Evolutionary conservation across 2,888 invertebrate genomes (phyloP).

Genomic region (Anorthoa munda): DNA sequence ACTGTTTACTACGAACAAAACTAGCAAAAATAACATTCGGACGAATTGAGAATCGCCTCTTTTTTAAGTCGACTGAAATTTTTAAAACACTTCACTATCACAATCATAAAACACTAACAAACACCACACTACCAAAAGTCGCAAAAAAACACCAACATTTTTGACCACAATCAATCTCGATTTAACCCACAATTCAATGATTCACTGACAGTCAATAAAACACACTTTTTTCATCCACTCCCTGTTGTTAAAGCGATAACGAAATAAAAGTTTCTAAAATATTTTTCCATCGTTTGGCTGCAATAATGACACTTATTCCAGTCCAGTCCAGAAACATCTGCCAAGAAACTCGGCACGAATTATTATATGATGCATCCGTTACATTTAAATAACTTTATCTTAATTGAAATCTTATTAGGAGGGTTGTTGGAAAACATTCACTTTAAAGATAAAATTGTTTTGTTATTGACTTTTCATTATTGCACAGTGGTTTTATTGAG

Average conservation of each 20-base stretch:
- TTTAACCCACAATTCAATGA: slow-evolving; percentile 35
- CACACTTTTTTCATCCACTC: slow-evolving; percentile 28
- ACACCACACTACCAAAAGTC: neutral
- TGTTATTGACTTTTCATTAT: slow-evolving; percentile 45
- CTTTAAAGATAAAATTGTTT: slow-evolving; percentile 55
- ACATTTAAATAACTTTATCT: slow-evolving; percentile 83
- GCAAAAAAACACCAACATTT: slow-evolving; percentile 18
- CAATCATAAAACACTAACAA: neutral
- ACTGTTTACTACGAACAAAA: neutral
- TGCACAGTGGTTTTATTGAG: slow-evolving; percentile 29
- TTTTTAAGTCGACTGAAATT: no score
- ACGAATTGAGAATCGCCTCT: no score
- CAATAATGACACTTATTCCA: slow-evolving; percentile 72
- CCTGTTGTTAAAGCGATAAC: slow-evolving; percentile 9
- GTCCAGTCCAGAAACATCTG: slow-evolving; percentile 70
- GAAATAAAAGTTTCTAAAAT: slow-evolving; percentile 62
- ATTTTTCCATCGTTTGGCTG: slow-evolving; percentile 75
- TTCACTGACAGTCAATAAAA: slow-evolving; percentile 30
- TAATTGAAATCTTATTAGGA: slow-evolving; percentile 80
- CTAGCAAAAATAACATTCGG: no score
- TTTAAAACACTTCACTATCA: neutral
- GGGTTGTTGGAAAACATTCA: slow-evolving; percentile 61
- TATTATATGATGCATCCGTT: slow-evolving; percentile 81
- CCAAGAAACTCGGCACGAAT: slow-evolving; percentile 80
- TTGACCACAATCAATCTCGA: slow-evolving; percentile 33